Evolutionary conservation across 2,888 invertebrate species (phyloP).

Genomic region (Gisinianus flammeolus): DNA sequence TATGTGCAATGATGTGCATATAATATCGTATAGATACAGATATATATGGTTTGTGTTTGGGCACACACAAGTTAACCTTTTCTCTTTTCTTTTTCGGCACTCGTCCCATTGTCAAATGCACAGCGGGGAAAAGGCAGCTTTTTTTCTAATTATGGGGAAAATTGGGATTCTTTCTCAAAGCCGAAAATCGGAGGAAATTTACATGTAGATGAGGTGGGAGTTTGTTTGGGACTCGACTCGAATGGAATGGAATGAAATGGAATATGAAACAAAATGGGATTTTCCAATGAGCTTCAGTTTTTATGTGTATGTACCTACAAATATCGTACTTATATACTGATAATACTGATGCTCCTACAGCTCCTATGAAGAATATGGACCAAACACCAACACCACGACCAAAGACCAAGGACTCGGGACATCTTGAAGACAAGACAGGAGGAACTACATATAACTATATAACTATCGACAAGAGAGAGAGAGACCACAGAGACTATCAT

Average conservation of each 20-base stretch:
- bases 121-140: constrained; percentile 37
- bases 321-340: no score
- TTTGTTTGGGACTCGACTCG: no score
- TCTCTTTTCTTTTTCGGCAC: constrained; percentile 42
- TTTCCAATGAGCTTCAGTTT: constrained; percentile 1
- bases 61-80: constrained; percentile 11
- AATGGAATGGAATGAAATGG: neutral
- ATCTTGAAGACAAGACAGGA: no score
- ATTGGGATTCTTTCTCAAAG: constrained; percentile 14
- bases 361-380: neutral
- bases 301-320: neutral
- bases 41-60: no score
- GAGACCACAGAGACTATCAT: neutral
- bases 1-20: no score
- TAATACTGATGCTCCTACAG: neutral
- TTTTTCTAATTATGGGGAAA: constrained; percentile 35
- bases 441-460: neutral
- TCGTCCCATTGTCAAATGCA: constrained; percentile 40
- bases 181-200: constrained; percentile 17
- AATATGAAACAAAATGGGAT: no score
- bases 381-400: neutral
- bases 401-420: neutral
- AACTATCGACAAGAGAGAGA: neutral
- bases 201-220: constrained; percentile 9
- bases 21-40: no score